Percentiles rank a stretch among this genome's conserved stretches.
These are phyloP conservation scores for Antheraea assamensis DNA, from an alignment of 2,888 invertebrate species.

Conservation along the genomic window DNA sequence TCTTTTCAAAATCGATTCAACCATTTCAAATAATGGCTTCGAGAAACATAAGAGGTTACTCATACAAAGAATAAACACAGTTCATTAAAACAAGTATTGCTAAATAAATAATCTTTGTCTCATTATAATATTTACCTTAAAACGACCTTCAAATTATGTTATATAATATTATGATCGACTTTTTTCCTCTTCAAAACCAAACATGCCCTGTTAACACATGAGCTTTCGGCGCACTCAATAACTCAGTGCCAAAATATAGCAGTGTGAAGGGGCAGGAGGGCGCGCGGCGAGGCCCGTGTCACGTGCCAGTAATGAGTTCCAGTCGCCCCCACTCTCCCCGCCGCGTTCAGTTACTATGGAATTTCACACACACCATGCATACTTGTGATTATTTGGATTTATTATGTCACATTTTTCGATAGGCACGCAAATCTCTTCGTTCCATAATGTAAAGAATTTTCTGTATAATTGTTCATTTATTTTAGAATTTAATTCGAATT, in stretches of 20 bases:
- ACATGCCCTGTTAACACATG: constrained; percentile 64
- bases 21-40: too few species aligned
- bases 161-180: constrained; percentile 13
- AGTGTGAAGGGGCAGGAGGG: constrained; percentile 58
- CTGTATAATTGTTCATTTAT: not conserved
- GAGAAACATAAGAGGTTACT: not conserved
- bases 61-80: not conserved
- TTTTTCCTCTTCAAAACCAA: constrained; percentile 47
- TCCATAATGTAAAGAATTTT: constrained; percentile 17
- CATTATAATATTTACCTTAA: not conserved
- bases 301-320: constrained; percentile 81
- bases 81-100: not conserved
- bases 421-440: constrained; percentile 14
- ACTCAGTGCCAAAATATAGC: constrained; percentile 78
- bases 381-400: constrained; percentile 74
- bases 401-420: constrained; percentile 50
- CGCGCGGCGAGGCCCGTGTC: constrained; percentile 70
- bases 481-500: not conserved
- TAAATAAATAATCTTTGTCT: not conserved
- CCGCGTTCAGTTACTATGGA: constrained; percentile 56
- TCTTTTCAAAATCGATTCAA: too few species aligned
- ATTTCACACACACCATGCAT: constrained; percentile 73
- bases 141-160: not conserved
- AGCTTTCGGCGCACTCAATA: constrained; percentile 76
- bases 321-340: constrained; percentile 56